Evolutionary conservation across 1,140 invertebrate genomes (phyloP).

Genomic region (Galendromus occidentalis): DNA sequence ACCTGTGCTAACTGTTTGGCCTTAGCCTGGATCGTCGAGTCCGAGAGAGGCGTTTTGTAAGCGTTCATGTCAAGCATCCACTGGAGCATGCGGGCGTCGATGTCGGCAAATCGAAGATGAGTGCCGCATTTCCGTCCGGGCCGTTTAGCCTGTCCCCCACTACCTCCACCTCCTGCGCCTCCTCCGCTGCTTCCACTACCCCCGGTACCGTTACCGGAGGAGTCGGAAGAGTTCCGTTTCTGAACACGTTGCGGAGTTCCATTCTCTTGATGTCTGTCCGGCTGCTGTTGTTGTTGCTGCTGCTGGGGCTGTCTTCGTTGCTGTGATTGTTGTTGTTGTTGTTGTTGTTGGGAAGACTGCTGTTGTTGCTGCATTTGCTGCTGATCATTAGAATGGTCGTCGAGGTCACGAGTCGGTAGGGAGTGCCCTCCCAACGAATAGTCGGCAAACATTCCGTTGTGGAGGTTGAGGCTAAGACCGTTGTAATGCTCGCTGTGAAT

Average conservation of each 20-base stretch:
- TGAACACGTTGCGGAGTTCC: too few species aligned
- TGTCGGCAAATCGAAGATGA: slow-evolving; percentile 7
- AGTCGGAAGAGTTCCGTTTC: slow-evolving; percentile 1
- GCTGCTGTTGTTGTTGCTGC: neutral
- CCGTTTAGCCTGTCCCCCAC: neutral
- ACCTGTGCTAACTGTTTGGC: slow-evolving; percentile 12
- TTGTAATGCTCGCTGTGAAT: slow-evolving; percentile 3
- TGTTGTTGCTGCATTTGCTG: neutral
- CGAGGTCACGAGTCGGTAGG: neutral
- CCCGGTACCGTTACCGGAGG: neutral
- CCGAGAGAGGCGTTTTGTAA: slow-evolving; percentile 7
- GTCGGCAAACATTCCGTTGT: neutral
- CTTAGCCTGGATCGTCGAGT: slow-evolving; percentile 12
- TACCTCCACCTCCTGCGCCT: too few species aligned
- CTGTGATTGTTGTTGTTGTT: neutral
- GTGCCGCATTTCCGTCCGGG: slow-evolving; percentile 4
- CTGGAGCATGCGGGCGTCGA: slow-evolving; percentile 9
- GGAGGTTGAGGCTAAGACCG: neutral
- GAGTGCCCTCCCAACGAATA: neutral
- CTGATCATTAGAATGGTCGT: neutral
- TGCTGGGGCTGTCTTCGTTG: neutral
- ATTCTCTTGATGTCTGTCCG: neutral
- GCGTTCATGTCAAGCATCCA: slow-evolving; percentile 12
- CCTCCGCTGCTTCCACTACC: too few species aligned
- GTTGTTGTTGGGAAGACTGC: slow-evolving; percentile 1